These are phyloP conservation scores for Proteles cristata DNA, from an alignment of 2,113 vertebrate species.

Conservation along the genomic window DNA sequence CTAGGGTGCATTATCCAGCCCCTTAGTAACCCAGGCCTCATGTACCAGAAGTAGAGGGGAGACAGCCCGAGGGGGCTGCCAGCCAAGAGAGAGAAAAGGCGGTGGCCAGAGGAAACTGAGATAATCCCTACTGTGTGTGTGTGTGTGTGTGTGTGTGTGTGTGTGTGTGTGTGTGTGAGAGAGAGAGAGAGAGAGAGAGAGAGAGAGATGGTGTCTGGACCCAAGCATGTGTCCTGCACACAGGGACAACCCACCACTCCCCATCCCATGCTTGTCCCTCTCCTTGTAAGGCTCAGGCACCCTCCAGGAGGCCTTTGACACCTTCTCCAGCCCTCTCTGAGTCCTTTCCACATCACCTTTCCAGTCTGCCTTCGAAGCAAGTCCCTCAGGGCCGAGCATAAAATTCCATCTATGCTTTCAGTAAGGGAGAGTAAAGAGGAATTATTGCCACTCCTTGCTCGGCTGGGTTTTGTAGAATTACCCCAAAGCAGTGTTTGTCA, in stretches of 20 bases:
- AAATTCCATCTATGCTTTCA: constrained; percentile 53
- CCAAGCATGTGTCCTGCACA: not conserved
- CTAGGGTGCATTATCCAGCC: not conserved
- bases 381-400: constrained; percentile 35
- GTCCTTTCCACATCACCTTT: not conserved
- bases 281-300: not conserved
- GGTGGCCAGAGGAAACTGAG: accelerated
- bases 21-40: not conserved
- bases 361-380: constrained; percentile 21
- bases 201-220: not conserved
- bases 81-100: not conserved
- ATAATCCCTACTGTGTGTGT: accelerated
- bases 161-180: no score
- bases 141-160: no score
- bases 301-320: not conserved
- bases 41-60: not conserved
- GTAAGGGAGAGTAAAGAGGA: constrained; percentile 66
- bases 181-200: not conserved
- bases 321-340: not conserved
- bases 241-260: no score
- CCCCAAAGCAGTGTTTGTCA: constrained; percentile 79
- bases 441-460: constrained; percentile 71
- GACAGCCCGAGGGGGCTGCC: not conserved
- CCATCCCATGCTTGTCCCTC: not conserved
- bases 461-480: constrained; percentile 72